Evolutionary conservation across 2,113 vertebrate genomes (phyloP).

Genomic region (Calyptommatus sinebrachiatus): DNA sequence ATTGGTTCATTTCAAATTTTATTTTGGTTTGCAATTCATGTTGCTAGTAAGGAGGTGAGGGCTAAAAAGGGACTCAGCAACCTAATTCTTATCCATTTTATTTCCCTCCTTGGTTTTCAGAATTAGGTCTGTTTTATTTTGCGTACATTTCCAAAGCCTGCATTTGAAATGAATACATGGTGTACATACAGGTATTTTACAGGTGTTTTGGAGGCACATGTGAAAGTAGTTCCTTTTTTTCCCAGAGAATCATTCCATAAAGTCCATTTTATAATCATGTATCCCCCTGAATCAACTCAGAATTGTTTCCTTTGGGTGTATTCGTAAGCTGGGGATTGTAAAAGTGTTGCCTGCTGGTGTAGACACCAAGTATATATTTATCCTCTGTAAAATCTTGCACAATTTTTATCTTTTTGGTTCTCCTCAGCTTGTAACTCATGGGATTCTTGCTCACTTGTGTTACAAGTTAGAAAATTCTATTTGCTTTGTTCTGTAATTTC

Average conservation of each 20-base stretch:
- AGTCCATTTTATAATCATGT: accelerated
- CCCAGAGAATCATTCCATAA: too few species aligned
- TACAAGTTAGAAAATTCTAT: neutral
- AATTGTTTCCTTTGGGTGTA: neutral
- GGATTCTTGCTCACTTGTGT: neutral
- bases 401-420: neutral
- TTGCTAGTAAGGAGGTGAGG: neutral
- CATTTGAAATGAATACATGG: too few species aligned
- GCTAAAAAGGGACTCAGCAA: too few species aligned
- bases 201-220: too few species aligned
- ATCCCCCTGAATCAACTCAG: neutral
- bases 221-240: too few species aligned
- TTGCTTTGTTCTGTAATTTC: neutral
- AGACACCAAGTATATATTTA: conserved; percentile 48
- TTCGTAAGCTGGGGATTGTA: neutral
- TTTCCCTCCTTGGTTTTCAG: too few species aligned
- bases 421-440: accelerated
- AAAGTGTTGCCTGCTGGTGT: conserved; percentile 27
- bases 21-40: neutral
- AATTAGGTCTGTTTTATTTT: too few species aligned
- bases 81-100: too few species aligned
- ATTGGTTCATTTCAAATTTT: neutral
- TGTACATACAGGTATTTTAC: too few species aligned
- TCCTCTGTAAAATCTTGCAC: conserved; percentile 10
- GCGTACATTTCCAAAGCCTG: too few species aligned